Evolutionary conservation across 2,113 vertebrate species (phyloP), one percentile per base, ranked within the genome.

Genomic region (Dasypus novemcinctus): DNA sequence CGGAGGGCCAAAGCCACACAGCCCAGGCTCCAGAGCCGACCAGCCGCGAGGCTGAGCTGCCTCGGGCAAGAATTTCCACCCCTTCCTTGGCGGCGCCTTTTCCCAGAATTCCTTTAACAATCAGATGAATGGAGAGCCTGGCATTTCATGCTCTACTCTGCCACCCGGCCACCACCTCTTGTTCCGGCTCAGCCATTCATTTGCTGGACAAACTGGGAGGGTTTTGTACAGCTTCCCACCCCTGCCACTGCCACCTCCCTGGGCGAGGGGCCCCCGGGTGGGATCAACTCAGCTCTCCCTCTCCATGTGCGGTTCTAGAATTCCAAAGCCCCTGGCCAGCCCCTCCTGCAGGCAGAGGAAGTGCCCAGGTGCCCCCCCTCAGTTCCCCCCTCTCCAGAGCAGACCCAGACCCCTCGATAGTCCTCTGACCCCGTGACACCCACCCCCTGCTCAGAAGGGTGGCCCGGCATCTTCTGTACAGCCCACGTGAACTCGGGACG

Each of bases 221-320:
- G 23, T 74, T 71, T 38, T 11, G 6, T 20, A 29, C 38, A 25
- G 59, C 11, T 72, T 23, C 17, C 11, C 3, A 43, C 33, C 14
- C 18, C 27, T 1, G 29, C 41, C 13, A 14, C 29, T 0, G 0
- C 49, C 13, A 25, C 0, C 21, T 33, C n/a, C 4, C 0, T 23
- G 36, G 1, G 21, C 31, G 25, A 5, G 2, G 33, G 27, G 20
- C 18, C 41, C 52, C n/a, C 25, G 21, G 79, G 13, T 6, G 1
- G 0, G 25, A 9, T 54, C 90, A 41, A 12, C 12, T 64, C 5
- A 4, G 41, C 23, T 78, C 41, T 75, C 7, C 25, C 13, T 87
- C 69, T 94, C n/a, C 61, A 2, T 13, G 15, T 15, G 52, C 1
- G 18, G 9, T 5, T 31, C 43, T n/a, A 74, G 33, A 38, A 17